A percentile compares a stretch with the other conserved stretches of the same genome.
phyloP scores from a whole-genome alignment of 2,797 vertebrate genomes.

The Acrocephalus scirpaceus region DNA sequence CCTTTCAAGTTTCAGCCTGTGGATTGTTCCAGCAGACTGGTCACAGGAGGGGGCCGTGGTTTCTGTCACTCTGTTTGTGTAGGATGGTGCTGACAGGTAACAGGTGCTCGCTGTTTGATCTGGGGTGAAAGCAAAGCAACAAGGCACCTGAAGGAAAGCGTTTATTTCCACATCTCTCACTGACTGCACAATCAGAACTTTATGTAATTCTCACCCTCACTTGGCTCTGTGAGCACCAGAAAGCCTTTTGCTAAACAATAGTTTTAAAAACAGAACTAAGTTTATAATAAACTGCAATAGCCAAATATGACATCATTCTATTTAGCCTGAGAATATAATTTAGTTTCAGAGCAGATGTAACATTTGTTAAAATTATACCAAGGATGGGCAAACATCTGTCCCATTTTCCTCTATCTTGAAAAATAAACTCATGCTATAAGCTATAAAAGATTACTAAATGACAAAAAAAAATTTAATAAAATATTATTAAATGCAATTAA shows the following conservation, averaged over 20 bases:
- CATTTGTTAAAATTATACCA: neutral
- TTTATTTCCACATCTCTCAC: slow-evolving; percentile 46
- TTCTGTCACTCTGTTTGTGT: slow-evolving; percentile 10
- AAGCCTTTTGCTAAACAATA: slow-evolving; percentile 74
- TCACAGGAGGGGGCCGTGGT: neutral
- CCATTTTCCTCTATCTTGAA: neutral
- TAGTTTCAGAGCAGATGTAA: neutral
- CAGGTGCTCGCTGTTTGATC: slow-evolving; percentile 39
- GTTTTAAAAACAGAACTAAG: slow-evolving; percentile 75
- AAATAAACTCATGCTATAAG: neutral
- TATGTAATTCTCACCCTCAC: slow-evolving; percentile 81
- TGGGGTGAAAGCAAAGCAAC: slow-evolving; percentile 31
- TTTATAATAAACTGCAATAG: neutral
- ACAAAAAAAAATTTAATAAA: neutral
- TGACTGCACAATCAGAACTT: slow-evolving; percentile 76
- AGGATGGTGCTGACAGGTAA: slow-evolving; percentile 43
- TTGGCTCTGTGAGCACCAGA: slow-evolving; percentile 71
- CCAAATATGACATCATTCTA: neutral
- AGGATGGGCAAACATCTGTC: neutral
- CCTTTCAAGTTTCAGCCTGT: slow-evolving; percentile 26
- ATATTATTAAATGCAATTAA: neutral
- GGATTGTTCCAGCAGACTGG: slow-evolving; percentile 7
- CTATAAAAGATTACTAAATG: neutral
- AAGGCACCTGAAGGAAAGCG: slow-evolving; percentile 48
- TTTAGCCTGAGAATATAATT: neutral